These are phyloP conservation scores for Zygothrica quintamaculata DNA, from an alignment of 2,888 invertebrate genomes.

Conservation along the genomic window DNA sequence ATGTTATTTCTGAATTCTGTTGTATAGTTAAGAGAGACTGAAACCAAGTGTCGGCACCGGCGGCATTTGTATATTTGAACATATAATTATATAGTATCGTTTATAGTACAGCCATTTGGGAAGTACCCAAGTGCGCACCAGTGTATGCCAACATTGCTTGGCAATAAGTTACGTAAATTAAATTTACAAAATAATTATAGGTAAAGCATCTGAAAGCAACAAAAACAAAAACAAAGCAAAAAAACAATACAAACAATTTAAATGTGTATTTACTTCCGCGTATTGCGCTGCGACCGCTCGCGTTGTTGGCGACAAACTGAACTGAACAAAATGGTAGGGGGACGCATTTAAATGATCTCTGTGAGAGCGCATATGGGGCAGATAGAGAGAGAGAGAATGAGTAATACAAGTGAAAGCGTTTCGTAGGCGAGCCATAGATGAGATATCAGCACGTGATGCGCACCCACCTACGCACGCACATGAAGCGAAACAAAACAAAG, in stretches of 20 bases:
- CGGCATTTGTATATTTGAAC: neutral
- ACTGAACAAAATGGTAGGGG: constrained; percentile 14
- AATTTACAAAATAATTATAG: constrained; percentile 41
- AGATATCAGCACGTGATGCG: constrained; percentile 44
- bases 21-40: no score
- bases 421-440: constrained; percentile 20
- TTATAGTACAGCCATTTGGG: constrained; percentile 20
- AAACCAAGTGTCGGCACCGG: neutral
- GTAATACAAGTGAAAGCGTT: constrained; percentile 18
- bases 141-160: constrained; percentile 13
- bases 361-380: constrained; percentile 23
- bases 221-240: neutral
- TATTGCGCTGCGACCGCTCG: constrained; percentile 28
- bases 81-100: neutral
- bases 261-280: constrained; percentile 30
- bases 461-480: constrained; percentile 7
- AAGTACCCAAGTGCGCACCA: constrained; percentile 33
- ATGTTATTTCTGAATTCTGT: no score
- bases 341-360: constrained; percentile 25
- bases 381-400: constrained; percentile 7
- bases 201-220: constrained; percentile 1
- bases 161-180: constrained; percentile 48
- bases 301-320: constrained; percentile 54
- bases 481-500: constrained; percentile 29
- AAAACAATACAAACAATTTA: constrained; percentile 6